phyloP scores from a whole-genome alignment of 2,888 invertebrate species.

The Andrena marginata region DNA sequence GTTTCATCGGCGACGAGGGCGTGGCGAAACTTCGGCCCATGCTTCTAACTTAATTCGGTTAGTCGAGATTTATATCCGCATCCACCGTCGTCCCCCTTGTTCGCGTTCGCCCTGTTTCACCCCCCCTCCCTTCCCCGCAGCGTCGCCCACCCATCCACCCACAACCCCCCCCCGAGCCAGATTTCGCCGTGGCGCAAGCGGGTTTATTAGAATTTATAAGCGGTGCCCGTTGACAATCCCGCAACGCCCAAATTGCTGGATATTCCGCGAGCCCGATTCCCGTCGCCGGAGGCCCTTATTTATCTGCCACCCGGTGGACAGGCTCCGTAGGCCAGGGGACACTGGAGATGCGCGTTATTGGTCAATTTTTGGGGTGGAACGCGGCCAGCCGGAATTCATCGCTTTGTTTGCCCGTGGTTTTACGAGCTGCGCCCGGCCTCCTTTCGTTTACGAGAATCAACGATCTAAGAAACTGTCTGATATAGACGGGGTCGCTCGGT shows the following conservation, averaged over 20 bases:
- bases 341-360: constrained; percentile 78
- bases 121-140: constrained; percentile 52
- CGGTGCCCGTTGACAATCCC: constrained; percentile 80
- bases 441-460: constrained; percentile 62
- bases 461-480: constrained; percentile 51
- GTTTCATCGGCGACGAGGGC: constrained; percentile 81
- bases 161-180: constrained; percentile 51
- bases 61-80: constrained; percentile 83
- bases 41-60: constrained; percentile 84
- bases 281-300: constrained; percentile 75
- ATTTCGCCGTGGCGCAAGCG: constrained; percentile 62
- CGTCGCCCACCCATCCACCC: constrained; percentile 14
- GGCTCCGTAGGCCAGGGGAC: constrained; percentile 39
- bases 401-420: constrained; percentile 80
- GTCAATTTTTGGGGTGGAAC: constrained; percentile 82
- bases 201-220: constrained; percentile 85
- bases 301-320: constrained; percentile 77
- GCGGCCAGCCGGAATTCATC: constrained; percentile 83
- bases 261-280: constrained; percentile 67
- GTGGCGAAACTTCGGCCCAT: constrained; percentile 80
- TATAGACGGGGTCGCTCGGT: neutral
- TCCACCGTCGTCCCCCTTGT: constrained; percentile 72
- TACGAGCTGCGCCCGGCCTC: constrained; percentile 58
- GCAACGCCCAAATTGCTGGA: constrained; percentile 82
- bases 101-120: constrained; percentile 14